Evolutionary conservation across 2,113 vertebrate genomes (phyloP).

Genomic region (Aplodontia rufa): DNA sequence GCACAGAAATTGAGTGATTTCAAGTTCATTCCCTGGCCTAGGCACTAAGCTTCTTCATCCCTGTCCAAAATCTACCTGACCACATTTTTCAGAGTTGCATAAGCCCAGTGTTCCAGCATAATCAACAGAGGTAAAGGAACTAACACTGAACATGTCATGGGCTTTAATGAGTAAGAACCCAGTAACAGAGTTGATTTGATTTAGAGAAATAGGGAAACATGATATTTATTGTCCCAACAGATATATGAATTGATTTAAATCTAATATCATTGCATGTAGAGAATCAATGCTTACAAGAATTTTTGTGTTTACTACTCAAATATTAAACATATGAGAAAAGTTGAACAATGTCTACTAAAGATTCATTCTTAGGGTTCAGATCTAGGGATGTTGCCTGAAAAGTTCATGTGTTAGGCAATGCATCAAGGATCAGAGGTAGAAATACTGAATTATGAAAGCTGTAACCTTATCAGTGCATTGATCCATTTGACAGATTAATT

Average conservation of each 20-base stretch:
- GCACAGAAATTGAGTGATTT: neutral
- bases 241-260: neutral
- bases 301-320: neutral
- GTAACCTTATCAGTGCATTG: too few relatives aligned
- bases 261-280: neutral
- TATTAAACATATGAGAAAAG: neutral
- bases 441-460: too few relatives aligned
- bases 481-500: too few relatives aligned
- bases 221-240: neutral
- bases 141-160: neutral
- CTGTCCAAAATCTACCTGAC: neutral
- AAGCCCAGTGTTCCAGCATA: neutral
- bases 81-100: neutral
- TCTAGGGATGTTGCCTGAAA: too few relatives aligned
- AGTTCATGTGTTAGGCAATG: too few relatives aligned
- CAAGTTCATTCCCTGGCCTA: neutral
- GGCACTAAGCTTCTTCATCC: neutral
- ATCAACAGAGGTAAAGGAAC: neutral
- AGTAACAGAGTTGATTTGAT: neutral
- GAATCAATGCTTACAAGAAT: neutral
- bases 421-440: too few relatives aligned
- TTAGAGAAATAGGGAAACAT: slow-evolving; percentile 9
- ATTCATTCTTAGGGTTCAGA: neutral
- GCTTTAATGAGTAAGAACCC: neutral
- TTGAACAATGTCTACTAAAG: neutral